phyloP scores from a whole-genome alignment of 2,113 vertebrate genomes.

The Chrysochloris asiatica region DNA sequence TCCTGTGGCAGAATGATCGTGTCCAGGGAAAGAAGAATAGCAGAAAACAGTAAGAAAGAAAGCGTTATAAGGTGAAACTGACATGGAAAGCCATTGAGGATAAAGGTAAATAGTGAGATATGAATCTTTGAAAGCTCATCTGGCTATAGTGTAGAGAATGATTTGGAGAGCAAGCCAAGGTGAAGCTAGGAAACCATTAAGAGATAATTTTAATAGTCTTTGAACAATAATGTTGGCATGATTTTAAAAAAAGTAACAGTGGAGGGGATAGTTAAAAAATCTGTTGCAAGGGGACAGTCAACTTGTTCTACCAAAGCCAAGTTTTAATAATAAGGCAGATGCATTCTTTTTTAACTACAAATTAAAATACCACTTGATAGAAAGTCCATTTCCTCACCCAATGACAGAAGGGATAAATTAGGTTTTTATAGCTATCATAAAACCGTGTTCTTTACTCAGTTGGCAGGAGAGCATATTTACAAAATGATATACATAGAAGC shows the following conservation, averaged over 20 bases:
- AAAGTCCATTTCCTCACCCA: background rate
- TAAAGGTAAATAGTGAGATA: background rate
- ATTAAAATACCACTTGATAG: slow-evolving; percentile 36
- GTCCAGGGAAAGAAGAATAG: background rate
- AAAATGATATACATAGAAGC: background rate
- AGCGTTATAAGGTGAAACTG: background rate
- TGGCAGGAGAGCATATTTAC: background rate
- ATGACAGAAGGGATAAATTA: background rate
- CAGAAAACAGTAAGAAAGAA: background rate
- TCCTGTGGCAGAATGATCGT: background rate
- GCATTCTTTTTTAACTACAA: slow-evolving; percentile 31
- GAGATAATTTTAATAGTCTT: background rate
- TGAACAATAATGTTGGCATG: background rate
- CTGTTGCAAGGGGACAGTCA: background rate
- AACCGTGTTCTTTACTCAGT: background rate
- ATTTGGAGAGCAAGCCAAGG: background rate
- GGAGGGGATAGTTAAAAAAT: background rate
- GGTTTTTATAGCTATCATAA: background rate
- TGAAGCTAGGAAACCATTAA: background rate
- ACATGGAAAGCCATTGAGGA: background rate
- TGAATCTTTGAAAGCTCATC: background rate
- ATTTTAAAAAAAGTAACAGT: background rate
- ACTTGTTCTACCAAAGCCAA: background rate
- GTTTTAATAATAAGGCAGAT: slow-evolving; percentile 31
- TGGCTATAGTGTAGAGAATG: background rate